Base-by-base conservation (phyloP, 2,888 invertebrate species). In the Seira musarum region DNA sequence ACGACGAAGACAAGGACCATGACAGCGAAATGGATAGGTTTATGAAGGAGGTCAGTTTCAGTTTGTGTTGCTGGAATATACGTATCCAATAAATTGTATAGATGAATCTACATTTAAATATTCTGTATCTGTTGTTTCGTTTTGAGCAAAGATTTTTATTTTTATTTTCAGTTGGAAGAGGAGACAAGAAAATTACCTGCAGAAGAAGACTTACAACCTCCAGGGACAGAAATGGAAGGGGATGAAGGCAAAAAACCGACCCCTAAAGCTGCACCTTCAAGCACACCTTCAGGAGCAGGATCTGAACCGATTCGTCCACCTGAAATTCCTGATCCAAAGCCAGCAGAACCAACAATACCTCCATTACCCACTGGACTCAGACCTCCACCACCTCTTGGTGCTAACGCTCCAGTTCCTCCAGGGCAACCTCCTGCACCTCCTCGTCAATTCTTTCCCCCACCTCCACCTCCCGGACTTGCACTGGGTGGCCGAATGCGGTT, bases 11-110 rank as follows among this genome's bases (percentile, higher is more conserved):
- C 61, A 89, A 89, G 0, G 88, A 88, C 65, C 90, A 90, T 22
- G 86, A 89, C 96, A 96, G 0, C 89, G 96, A 96, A 87, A 94
- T 96, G 21, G 96, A 96, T 87, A 94, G 95, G 83, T 96, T 96
- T 87, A 96, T 96, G 95, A 94, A 95, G 88, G 96, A 96, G 87
- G 88, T 88, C 69, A 77, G 53, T 6, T 40, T 66, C 8, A 8
- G n/a, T n/a, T 60, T 19, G 49, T 46, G 21, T 60, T 60, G n/a
- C 15, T n/a, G n/a, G n/a, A n/a, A n/a, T n/a, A n/a, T n/a, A n/a
- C n/a, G n/a, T n/a, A n/a, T 46, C 13, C 46, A 46, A 10, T 46
- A 46, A 3, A 40, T 49, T 53, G 68, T 40, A 30, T 22, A n/a
- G n/a, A n/a, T n/a, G n/a, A n/a, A n/a, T n/a, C n/a, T n/a, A n/a